Conservation (phyloP, 2,888 invertebrate genomes). For the Lepeophtheirus nordmannii region DNA sequence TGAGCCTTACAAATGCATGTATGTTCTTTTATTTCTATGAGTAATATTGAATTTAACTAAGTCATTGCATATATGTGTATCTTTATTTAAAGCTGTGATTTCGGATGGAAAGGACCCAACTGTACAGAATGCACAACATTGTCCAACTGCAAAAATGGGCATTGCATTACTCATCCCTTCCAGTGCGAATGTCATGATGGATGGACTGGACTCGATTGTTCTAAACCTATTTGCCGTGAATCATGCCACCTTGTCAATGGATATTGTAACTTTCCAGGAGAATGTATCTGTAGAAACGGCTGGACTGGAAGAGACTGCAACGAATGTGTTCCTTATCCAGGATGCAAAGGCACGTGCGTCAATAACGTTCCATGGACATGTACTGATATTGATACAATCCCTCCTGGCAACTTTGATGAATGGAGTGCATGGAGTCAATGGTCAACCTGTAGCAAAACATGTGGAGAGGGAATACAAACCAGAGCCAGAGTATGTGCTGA, state of each 20-base stretch:
- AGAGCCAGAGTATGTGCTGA: background rate
- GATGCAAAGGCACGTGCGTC: background rate
- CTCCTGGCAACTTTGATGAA: background rate
- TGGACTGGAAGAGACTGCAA: conserved; percentile 5
- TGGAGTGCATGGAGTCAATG: background rate
- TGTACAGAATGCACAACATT: background rate
- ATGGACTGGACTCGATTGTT: background rate
- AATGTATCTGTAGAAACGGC: background rate
- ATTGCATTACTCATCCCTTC: background rate
- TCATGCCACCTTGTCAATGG: background rate
- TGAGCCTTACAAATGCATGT: conserved; percentile 1
- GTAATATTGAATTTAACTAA: background rate
- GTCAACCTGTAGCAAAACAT: background rate
- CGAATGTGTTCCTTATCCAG: background rate
- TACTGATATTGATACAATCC: background rate
- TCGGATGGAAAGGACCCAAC: conserved; percentile 1
- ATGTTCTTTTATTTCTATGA: background rate
- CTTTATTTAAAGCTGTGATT: background rate
- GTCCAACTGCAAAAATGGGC: background rate
- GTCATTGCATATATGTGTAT: background rate
- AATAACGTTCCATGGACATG: background rate
- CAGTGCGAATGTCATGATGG: background rate
- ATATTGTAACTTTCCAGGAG: background rate
- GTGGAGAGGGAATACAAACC: background rate
- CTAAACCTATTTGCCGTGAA: background rate